phyloP scores from a whole-genome alignment of 2,888 invertebrate species.

The Nyleta sp. region DNA sequence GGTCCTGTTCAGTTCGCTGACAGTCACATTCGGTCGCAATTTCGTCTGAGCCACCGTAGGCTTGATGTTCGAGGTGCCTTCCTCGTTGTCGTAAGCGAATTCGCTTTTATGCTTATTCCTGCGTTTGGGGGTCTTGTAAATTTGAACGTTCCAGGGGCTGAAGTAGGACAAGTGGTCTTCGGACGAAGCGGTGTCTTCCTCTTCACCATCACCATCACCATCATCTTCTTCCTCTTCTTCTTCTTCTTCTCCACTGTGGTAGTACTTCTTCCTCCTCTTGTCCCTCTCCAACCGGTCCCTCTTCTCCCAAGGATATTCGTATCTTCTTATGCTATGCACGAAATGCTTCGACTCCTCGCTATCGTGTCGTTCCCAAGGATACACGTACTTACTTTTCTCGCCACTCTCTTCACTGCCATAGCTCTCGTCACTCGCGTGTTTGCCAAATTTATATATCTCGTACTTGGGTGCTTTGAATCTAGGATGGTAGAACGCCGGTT shows the following conservation, averaged over 20 bases:
- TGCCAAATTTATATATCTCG: slow-evolving; percentile 56
- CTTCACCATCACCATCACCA: neutral
- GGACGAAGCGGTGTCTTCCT: slow-evolving; percentile 46
- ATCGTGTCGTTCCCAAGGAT: slow-evolving; percentile 74
- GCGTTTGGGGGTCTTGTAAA: slow-evolving; percentile 26
- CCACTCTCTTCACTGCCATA: slow-evolving; percentile 61
- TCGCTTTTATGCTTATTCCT: slow-evolving; percentile 17
- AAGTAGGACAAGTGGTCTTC: slow-evolving; percentile 43
- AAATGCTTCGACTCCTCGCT: slow-evolving; percentile 66
- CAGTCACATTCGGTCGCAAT: slow-evolving; percentile 30
- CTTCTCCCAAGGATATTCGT: slow-evolving; percentile 80
- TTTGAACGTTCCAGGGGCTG: slow-evolving; percentile 34
- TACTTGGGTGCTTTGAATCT: slow-evolving; percentile 69
- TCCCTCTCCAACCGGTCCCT: slow-evolving; percentile 71
- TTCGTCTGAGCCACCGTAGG: slow-evolving; percentile 18
- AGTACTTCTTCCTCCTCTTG: slow-evolving; percentile 57
- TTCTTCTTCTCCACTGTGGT: slow-evolving; percentile 66
- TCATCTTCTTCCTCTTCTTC: slow-evolving; percentile 30
- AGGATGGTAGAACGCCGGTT: slow-evolving; percentile 77
- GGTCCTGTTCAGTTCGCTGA: slow-evolving; percentile 43
- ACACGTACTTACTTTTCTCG: slow-evolving; percentile 69
- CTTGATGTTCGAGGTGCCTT: slow-evolving; percentile 35
- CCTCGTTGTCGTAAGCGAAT: slow-evolving; percentile 29
- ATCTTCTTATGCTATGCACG: slow-evolving; percentile 61
- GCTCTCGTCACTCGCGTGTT: slow-evolving; percentile 54